These are phyloP conservation scores for Acronicta aceris DNA, from an alignment of 2,888 invertebrate genomes.

Conservation along the genomic window DNA sequence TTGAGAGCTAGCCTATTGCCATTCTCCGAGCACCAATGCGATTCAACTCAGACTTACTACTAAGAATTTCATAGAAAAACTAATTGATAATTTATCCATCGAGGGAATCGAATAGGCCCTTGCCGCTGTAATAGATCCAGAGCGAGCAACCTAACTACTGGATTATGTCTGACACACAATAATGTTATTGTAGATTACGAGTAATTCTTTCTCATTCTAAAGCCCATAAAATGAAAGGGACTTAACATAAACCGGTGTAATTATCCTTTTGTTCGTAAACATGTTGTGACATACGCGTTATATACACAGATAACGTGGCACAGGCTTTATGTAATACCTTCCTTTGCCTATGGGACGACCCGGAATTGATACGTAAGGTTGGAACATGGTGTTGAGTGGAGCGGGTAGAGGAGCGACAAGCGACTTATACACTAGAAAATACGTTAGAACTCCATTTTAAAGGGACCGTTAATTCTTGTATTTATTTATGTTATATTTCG, in stretches of 20 bases:
- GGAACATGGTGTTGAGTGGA: conserved; percentile 13
- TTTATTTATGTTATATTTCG: too few species aligned
- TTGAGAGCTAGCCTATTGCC: too few species aligned
- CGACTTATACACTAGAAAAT: neutral
- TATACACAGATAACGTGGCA: conserved; percentile 43
- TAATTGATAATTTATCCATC: too few species aligned
- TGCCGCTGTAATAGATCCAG: too few species aligned
- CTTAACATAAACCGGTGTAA: conserved; percentile 1
- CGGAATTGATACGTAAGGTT: conserved; percentile 35
- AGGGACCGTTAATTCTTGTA: neutral
- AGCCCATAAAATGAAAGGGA: conserved; percentile 12
- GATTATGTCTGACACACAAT: too few species aligned
- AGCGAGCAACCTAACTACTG: too few species aligned
- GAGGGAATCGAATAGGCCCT: too few species aligned
- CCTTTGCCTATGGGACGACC: conserved; percentile 54
- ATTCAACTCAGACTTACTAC: too few species aligned
- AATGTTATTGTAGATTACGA: neutral
- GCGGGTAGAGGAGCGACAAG: conserved; percentile 20
- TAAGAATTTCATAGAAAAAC: too few species aligned
- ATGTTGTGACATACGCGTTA: conserved; percentile 23
- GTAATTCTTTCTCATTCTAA: conserved; percentile 14
- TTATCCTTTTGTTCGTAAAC: conserved; percentile 43
- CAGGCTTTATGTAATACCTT: conserved; percentile 50
- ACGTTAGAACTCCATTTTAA: neutral
- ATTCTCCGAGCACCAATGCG: too few species aligned